Base-by-base conservation (phyloP, 2,888 invertebrate genomes). In the Limnephilus marmoratus region DNA sequence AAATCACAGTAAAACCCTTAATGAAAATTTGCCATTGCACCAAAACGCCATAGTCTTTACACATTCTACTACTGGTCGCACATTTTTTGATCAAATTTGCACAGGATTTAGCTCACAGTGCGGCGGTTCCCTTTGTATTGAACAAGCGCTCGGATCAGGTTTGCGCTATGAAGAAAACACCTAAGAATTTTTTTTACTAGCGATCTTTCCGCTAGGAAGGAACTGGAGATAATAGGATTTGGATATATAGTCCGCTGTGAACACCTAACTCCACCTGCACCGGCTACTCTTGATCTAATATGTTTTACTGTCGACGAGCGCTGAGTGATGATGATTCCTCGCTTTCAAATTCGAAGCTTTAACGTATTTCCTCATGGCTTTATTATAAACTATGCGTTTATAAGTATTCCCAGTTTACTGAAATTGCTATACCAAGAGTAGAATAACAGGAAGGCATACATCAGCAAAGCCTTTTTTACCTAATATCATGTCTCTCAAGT, bases 41-140 rank as follows among this genome's bases (percentile, higher is more conserved):
- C 45, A 45, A 45, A 1, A 45, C 12, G 45, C 11, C 11, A 45
- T 0, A 45, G 45, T 12, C 45, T 12, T 49, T 49, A 49, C 4
- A 49, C 2, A 18, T 53, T 53, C 1, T 18, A 18, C 18, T 53
- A 18, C 7, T 5, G 15, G 2, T 53, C 18, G 18, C 53, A 53
- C 7, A 15, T 5, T 53, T 31, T 68, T 24, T n/a, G 18, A 9
- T n/a, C 68, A 9, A 68, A n/a, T 24, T 0, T 5, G 24, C 24
- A 9, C 7, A 24, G 68, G 24, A n/a, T 68, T 68, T n/a, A 7
- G 37, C 37, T 49, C 83, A 41, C 83, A 37, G 86, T 86, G 86
- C 86, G 86, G 86, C 86, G 86, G 86, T 45, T 45, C 49, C 45
- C 86, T 86, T 86, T 86, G 86, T 86, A 86, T 49, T 29, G 86